Evolutionary conservation across 2,113 vertebrate genomes (phyloP), one percentile per base, ranked within the genome.

Genomic region (Myodes glareolus): DNA sequence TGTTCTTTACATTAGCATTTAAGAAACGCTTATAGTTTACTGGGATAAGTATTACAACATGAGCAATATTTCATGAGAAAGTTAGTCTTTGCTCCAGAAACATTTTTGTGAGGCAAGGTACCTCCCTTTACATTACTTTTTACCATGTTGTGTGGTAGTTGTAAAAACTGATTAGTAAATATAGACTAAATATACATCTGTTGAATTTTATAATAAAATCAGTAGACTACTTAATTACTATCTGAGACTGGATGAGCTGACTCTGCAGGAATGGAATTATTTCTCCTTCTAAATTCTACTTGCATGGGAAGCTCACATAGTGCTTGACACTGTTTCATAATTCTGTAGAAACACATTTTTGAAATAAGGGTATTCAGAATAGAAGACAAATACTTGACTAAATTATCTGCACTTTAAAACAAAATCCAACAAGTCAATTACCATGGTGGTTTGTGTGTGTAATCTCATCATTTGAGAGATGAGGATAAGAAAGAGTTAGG

Each of bases 21-120:
- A 21, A 93, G 27, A 93, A 61, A 29, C 50, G 7, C 45, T 81
- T 70, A 36, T 58, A 86, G n/a, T 36, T 93, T 82, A 85, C 47
- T 58, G 27, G 63, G 11, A 29, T 93, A 29, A 47, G 11, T 95
- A 67, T 81, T 76, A 85, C 9, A 88, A 36, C 13, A 81, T 9
- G 2, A 67, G 88, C 86, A 93, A 93, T 85, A 89, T 91, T 75
- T 92, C 78, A 90, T 91, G 5, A 73, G 61, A 85, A 94, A 82
- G n/a, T 92, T 97, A 91, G n/a, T 9, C 23, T 94, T 96, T 80
- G 4, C 3, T 39, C 92, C 82, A 16, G 77, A 67, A 84, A 61
- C 42, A 63, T 90, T 94, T 90, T 55, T 90, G 61, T 17, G 65
- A 55, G 91, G 27, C 52, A 77, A 65, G 25, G 65, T 96, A 76